Conservation (phyloP, 1,140 invertebrate species). For the Monochamus saltuarius region DNA sequence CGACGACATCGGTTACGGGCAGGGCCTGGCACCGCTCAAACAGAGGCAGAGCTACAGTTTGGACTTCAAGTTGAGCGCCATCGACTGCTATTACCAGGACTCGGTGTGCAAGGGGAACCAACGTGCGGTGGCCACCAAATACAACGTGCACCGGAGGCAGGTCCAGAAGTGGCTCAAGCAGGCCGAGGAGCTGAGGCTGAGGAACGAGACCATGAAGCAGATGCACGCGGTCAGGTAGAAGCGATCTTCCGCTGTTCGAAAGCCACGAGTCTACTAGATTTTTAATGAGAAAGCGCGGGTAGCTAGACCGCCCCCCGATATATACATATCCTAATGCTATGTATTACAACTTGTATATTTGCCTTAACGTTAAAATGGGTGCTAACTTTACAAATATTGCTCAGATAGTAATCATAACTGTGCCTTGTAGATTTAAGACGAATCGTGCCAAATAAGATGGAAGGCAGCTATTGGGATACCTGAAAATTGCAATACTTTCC, state of each 20-base stretch:
- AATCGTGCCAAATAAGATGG: constrained; percentile 36
- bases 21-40: constrained; percentile 30
- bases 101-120: constrained; percentile 60
- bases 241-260: neutral
- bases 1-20: constrained; percentile 28
- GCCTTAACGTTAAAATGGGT: constrained; percentile 20
- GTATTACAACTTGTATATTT: constrained; percentile 5
- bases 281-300: neutral
- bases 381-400: constrained; percentile 20
- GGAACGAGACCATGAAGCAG: constrained; percentile 40
- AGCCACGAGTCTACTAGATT: constrained; percentile 20
- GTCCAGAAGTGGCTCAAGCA: constrained; percentile 65
- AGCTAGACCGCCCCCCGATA: too few relatives aligned
- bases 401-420: constrained; percentile 18
- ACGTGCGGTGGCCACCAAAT: constrained; percentile 63
- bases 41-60: constrained; percentile 53
- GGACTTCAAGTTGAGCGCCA: constrained; percentile 57
- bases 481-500: constrained; percentile 17
- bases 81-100: constrained; percentile 57
- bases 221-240: constrained; percentile 36
- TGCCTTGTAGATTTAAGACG: constrained; percentile 30
- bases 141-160: constrained; percentile 63
- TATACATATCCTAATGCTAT: constrained; percentile 13
- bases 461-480: constrained; percentile 32
- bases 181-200: constrained; percentile 53